These are phyloP conservation scores for Betta splendens DNA, from an alignment of 2,797 vertebrate genomes.

Conservation along the genomic window DNA sequence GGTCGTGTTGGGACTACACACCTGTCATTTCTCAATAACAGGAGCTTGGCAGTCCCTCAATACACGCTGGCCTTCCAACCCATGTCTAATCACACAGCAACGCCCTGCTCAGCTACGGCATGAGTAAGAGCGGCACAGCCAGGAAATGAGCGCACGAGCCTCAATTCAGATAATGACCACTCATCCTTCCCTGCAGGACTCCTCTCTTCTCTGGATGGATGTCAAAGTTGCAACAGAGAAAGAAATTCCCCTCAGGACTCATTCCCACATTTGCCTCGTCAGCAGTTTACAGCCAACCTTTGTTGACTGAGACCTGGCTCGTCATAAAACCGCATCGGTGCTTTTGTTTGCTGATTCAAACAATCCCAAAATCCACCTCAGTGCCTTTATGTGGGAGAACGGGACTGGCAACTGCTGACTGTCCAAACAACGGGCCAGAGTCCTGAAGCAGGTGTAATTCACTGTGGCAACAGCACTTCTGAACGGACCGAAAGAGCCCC, in stretches of 20 bases:
- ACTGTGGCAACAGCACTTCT: conserved; percentile 61
- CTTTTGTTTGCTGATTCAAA: conserved; percentile 79
- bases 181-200: neutral
- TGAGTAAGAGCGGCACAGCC: conserved; percentile 20
- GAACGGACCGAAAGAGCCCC: conserved; percentile 65
- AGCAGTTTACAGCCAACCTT: conserved; percentile 68
- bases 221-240: neutral
- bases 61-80: conserved; percentile 9
- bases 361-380: conserved; percentile 71
- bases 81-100: conserved; percentile 23
- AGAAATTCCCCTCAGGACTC: conserved; percentile 14
- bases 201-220: no score
- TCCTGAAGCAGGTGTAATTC: conserved; percentile 81
- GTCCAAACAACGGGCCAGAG: conserved; percentile 76
- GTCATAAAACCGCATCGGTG: conserved; percentile 76
- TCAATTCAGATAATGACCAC: conserved; percentile 19
- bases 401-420: conserved; percentile 68
- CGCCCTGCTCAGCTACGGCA: neutral
- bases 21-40: conserved; percentile 11
- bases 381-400: conserved; percentile 75
- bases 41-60: conserved; percentile 1
- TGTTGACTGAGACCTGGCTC: conserved; percentile 71
- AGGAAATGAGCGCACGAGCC: conserved; percentile 11
- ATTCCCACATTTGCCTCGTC: conserved; percentile 49
- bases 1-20: conserved; percentile 13